These are phyloP conservation scores for Copsychus sechellarum DNA, from an alignment of 2,113 vertebrate genomes.

Conservation along the genomic window DNA sequence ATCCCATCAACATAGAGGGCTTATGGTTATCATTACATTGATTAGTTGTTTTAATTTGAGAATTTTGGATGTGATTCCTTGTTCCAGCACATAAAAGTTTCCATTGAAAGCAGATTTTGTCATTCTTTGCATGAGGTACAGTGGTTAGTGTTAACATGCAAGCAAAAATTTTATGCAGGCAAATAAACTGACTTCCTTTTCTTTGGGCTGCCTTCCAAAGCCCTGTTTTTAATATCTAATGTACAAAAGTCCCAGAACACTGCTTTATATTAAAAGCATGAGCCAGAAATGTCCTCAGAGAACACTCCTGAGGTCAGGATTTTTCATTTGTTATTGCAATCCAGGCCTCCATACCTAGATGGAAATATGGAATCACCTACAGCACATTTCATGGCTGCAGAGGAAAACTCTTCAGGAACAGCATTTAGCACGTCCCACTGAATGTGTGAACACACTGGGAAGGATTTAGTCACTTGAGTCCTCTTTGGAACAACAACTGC, in stretches of 20 bases:
- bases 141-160: slow-evolving; percentile 72
- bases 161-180: slow-evolving; percentile 68
- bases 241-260: slow-evolving; percentile 49
- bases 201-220: slow-evolving; percentile 56
- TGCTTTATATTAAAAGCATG: slow-evolving; percentile 51
- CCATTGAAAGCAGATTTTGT: slow-evolving; percentile 69
- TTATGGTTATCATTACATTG: slow-evolving; percentile 61
- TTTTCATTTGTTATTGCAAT: slow-evolving; percentile 20
- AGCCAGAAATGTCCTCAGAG: slow-evolving; percentile 52
- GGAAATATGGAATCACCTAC: slow-evolving; percentile 15
- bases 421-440: background rate
- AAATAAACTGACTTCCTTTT: slow-evolving; percentile 69
- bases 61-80: slow-evolving; percentile 34
- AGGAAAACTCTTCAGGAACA: background rate
- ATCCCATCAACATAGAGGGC: background rate
- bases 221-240: slow-evolving; percentile 65
- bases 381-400: background rate
- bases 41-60: slow-evolving; percentile 68
- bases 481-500: background rate
- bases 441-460: background rate
- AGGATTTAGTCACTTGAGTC: background rate
- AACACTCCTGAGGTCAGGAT: slow-evolving; percentile 47
- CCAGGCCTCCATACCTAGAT: background rate
- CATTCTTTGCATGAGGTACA: slow-evolving; percentile 57
- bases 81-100: slow-evolving; percentile 66